Evolutionary conservation across 1,140 invertebrate genomes (phyloP).

Genomic region (Conus ventricosus): DNA sequence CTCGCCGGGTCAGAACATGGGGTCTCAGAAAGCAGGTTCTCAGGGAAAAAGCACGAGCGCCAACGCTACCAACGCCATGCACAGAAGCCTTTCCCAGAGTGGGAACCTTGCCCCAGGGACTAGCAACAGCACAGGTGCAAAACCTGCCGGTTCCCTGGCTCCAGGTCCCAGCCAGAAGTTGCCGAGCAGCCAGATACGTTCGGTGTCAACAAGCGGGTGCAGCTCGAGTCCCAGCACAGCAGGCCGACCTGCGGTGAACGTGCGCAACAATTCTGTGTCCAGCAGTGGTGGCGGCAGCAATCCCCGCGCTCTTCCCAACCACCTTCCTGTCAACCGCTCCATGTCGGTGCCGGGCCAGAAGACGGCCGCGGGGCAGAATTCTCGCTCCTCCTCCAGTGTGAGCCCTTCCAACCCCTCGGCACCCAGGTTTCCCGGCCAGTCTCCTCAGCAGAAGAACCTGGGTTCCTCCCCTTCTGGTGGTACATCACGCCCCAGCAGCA

Average conservation of each 20-base stretch:
- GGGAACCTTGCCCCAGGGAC: not conserved
- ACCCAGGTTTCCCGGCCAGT: slow-evolving; percentile 4
- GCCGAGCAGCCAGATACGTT: slow-evolving; percentile 3
- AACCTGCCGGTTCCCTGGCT: not conserved
- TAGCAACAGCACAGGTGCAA: not conserved
- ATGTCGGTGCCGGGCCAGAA: slow-evolving; percentile 15
- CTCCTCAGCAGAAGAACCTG: slow-evolving; percentile 7
- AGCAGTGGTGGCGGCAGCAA: slow-evolving; percentile 1
- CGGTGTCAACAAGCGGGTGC: not conserved
- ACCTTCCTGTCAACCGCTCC: slow-evolving; percentile 32
- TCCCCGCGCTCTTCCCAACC: slow-evolving; percentile 20
- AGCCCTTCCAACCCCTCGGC: slow-evolving; percentile 31
- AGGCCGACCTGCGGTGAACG: not conserved
- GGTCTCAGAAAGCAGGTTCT: slow-evolving; percentile 9
- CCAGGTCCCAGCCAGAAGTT: slow-evolving; percentile 10
- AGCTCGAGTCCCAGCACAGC: not conserved
- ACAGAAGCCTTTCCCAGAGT: slow-evolving; percentile 13
- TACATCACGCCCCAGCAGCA: slow-evolving; percentile 19
- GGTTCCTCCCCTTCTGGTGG: slow-evolving; percentile 8
- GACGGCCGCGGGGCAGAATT: not conserved
- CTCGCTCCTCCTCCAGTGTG: slow-evolving; percentile 8
- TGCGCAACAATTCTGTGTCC: slow-evolving; percentile 23
- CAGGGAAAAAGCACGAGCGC: not conserved
- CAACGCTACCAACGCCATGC: not conserved
- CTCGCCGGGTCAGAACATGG: not conserved